Base-by-base conservation (phyloP, 2,888 invertebrate genomes). In the Brachycybe producta region DNA sequence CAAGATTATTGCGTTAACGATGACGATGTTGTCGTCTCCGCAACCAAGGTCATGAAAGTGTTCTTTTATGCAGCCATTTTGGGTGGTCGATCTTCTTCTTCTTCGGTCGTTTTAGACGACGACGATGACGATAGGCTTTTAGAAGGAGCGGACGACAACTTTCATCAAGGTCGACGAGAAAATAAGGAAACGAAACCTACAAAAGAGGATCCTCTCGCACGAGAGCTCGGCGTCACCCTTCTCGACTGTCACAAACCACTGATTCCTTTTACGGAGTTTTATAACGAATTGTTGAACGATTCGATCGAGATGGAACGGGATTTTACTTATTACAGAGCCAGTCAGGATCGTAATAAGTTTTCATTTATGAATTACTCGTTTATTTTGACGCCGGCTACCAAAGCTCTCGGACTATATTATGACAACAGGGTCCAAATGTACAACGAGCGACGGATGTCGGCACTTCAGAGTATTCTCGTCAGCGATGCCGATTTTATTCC, bases 371-470 rank as follows among this genome's bases (percentile, higher is more conserved):
- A 81, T 61, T 86, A 88, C 64, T 82, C 87, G 39, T 92, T 91
- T 69, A 82, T 94, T 57, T 70, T 94, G 55, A 90, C 87, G 27
- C 85, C 90, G 11, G 86, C 90, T 8, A 88, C 87, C 5, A 92
- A 92, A 71, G 85, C 86, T 2, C 76, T 87, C 58, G 88, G 87
- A 0, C 71, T 94, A 55, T 92, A 90, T 70, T 91, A 85, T 65
- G 94, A 94, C 70, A 92, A 90, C 68, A 77, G 91, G 51, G 87
- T 94, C 67, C 76, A 90, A 49, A 94, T 94, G 94, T 86, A 86
- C 68, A 85, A 84, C 54, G 91, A 92, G 69, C 73, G 92, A 43
- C 76, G 91, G 57, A 79, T 85, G 63, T 87, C 88, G 61, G 72
- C 90, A 59, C 72, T 88, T 58, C 83, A 90, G 62, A 82, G 82